Conservation (phyloP, 2,888 invertebrate species). For the Apantesis nais region DNA sequence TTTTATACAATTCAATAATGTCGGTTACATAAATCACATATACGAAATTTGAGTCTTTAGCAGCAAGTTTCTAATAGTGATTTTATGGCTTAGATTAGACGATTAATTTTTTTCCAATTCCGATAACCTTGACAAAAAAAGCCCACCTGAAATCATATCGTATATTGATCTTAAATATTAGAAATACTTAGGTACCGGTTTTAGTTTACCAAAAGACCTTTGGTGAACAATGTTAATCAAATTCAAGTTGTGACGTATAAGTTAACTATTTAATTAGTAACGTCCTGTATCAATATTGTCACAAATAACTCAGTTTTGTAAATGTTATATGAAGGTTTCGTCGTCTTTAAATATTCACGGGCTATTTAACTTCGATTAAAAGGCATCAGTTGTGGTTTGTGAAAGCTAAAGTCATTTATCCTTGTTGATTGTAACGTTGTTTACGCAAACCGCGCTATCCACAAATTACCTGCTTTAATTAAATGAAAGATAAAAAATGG, state of each 20-base stretch:
- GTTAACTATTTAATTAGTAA: conserved; percentile 14
- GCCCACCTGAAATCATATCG: background rate
- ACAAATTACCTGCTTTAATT: conserved; percentile 21
- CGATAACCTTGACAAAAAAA: conserved; percentile 3
- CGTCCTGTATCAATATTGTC: conserved; percentile 26
- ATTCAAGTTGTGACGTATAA: conserved; percentile 10
- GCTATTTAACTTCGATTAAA: conserved; percentile 42
- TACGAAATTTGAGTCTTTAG: too few relatives aligned
- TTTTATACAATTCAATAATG: background rate
- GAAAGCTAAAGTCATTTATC: conserved; percentile 48
- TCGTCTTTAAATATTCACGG: conserved; percentile 37
- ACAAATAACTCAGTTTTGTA: conserved; percentile 34
- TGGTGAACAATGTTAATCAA: background rate
- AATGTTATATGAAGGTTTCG: conserved; percentile 40
- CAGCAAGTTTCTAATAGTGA: too few relatives aligned
- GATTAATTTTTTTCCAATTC: background rate
- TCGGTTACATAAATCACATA: too few relatives aligned
- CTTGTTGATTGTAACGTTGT: conserved; percentile 34
- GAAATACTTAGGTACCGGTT: background rate
- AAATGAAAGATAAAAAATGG: conserved; percentile 23
- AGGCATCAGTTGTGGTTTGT: conserved; percentile 46
- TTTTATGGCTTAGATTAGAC: background rate
- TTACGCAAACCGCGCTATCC: conserved; percentile 29
- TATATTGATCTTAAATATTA: background rate
- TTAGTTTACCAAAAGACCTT: background rate